Evolutionary conservation across 53 echinoderm and acorn worm genomes (phyloP).

Genomic region (Actinopyga echinites): DNA sequence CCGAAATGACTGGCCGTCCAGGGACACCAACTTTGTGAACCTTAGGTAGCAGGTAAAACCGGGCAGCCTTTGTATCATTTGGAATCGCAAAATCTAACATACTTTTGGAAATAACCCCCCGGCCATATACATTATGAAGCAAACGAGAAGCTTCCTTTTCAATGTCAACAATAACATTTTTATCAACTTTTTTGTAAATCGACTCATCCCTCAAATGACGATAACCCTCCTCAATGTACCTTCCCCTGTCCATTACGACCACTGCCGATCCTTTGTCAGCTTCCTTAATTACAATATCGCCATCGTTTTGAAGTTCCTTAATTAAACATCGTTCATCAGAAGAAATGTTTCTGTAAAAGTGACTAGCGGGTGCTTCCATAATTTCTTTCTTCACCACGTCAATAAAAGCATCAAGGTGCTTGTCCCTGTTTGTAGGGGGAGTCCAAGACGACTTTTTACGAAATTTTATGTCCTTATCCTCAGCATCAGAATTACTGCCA

Average conservation of each 20-base stretch:
- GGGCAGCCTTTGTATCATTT: background rate
- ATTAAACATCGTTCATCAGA: background rate
- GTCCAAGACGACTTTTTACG: background rate
- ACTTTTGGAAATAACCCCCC: background rate
- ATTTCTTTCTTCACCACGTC: background rate
- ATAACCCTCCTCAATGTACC: background rate
- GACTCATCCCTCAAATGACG: background rate
- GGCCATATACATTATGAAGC: background rate
- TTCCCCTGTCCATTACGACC: background rate
- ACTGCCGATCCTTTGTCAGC: background rate
- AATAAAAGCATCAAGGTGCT: background rate
- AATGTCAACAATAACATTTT: no score
- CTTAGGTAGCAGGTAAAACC: background rate
- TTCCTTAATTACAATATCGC: background rate
- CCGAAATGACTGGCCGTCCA: no score
- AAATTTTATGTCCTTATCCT: no score
- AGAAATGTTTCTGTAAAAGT: background rate
- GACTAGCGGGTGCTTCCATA: background rate
- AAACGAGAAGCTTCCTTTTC: no score
- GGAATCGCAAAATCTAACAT: background rate
- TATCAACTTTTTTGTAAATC: background rate
- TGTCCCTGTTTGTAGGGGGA: background rate
- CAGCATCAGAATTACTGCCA: no score
- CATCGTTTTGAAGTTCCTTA: background rate
- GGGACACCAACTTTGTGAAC: no score